Conservation (phyloP, 2,888 invertebrate species). For the Linnaemya vulpina region DNA sequence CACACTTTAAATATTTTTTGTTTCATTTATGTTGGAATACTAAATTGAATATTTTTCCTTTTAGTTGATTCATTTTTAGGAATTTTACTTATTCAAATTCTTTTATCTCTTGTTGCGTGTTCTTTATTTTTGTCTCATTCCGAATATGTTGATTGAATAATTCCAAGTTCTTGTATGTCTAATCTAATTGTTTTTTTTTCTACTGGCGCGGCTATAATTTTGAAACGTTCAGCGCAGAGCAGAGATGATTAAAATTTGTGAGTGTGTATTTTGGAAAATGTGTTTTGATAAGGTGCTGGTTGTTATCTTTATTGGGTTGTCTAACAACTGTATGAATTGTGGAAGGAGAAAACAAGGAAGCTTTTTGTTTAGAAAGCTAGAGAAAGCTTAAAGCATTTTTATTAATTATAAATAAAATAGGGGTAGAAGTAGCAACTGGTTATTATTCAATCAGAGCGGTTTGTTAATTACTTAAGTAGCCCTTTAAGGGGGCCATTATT, state of each 20-base stretch:
- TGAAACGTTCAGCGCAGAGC: conserved; percentile 27
- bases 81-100: conserved; percentile 42
- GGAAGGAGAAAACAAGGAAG: neutral
- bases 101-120: conserved; percentile 37
- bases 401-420: neutral
- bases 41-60: conserved; percentile 10
- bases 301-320: conserved; percentile 54
- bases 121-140: neutral
- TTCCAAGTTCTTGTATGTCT: conserved; percentile 25
- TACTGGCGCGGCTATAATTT: conserved; percentile 32
- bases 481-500: too few species aligned
- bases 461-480: too few species aligned
- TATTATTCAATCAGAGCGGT: too few species aligned
- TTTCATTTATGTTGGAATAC: conserved; percentile 8
- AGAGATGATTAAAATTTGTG: conserved; percentile 36
- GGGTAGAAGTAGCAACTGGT: too few species aligned
- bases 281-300: conserved; percentile 53
- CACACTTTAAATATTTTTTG: conserved; percentile 8
- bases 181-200: conserved; percentile 47
- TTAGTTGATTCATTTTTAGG: conserved; percentile 14
- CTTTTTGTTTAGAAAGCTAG: conserved; percentile 16
- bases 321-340: neutral
- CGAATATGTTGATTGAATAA: conserved; percentile 29
- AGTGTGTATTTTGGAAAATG: conserved; percentile 27
- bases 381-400: conserved; percentile 25